Evolutionary conservation across 2,888 invertebrate genomes (phyloP), one percentile per base, ranked within the genome.

Genomic region (Caenorhabditis angaria): DNA sequence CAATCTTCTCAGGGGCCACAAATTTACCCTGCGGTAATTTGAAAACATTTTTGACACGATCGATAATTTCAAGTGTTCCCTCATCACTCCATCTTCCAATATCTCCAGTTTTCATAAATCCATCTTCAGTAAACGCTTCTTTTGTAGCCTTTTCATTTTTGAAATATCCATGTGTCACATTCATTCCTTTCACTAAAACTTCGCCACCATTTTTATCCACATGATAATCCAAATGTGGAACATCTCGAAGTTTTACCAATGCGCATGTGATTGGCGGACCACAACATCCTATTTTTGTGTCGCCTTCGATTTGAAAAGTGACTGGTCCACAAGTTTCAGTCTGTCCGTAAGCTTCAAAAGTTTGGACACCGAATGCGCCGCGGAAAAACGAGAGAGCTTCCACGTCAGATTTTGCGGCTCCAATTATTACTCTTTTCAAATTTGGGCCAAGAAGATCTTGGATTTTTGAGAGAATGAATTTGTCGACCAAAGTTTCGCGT

Each of bases 81-180:
- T 70, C 69, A 2, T 76, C 62, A 22, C 81, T 82, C 81, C 82
- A 83, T 54, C 73, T 64, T 29, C 83, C 83, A 65, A 83, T 81
- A 61, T 83, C 83, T n/a, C 83, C 83, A 14, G 83, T 83, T 55
- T 75, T 82, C 61, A 83, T 67, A 69, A 77, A 83, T 14, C 83
- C 83, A 29, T 73, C 73, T 18, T 61, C 65, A 22, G 65, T 65
- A 53, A 68, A 69, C 25, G 73, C 28, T n/a, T 32, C 41, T 2
- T 58, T 50, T 1, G 73, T 73, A 8, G 68, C 68, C 32, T 73
- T 64, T 20, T 61, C 65, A 57, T 74, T 64, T 59, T 70, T 66
- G 56, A 62, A 74, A 48, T 74, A 74, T 57, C 74, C 74, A 20
- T 48, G 35, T 48, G 70, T 64, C 18, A 74, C 61, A 35, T 70